Base-by-base conservation (phyloP, 2,113 vertebrate species). In the Raja brachyura region DNA sequence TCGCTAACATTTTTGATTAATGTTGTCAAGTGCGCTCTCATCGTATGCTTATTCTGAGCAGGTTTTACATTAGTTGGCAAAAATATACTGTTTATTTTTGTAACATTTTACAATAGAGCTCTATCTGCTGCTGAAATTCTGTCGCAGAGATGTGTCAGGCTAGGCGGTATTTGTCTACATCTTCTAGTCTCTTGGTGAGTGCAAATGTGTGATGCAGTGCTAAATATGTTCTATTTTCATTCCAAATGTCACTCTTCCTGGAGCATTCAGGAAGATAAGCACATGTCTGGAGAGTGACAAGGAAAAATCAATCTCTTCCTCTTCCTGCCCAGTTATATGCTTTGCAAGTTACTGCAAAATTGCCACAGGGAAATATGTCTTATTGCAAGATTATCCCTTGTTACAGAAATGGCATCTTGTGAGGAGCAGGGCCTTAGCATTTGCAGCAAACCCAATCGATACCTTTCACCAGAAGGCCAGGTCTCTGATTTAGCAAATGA, bases 191-290 rank as follows among this genome's bases (percentile, higher is more conserved):
- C 25, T 61, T 3, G 81, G 54, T 61, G 54, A 85, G 22, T 83
- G 79, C 79, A 61, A 56, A 28, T 85, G 56, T 85, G 81, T 61
- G 25, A 85, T 25, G 25, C 10, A 61, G 25, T 85, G 54, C 10
- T n/a, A 85, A 76, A 85, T 85, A 28, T 28, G n/a, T 85, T 59
- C 54, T 13, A 13, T 85, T 85, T 61, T 61, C 22, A 61, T 11
- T 85, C 59, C 28, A 85, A n/a, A n/a, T 85, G 81, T 85, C 56
- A 85, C 54, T 85, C 25, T 85, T 85, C 10, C 25, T 85, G 56
- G 61, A 61, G 54, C 56, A 61, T n/a, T 85, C 54, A 85, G 25
- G 81, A 61, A 85, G 10, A 85, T 59, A 85, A 85, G 56, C 22
- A n/a, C 81, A n/a, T 54, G 20, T 59, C 77, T 83, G 2, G 7